Conservation (phyloP, 2,113 vertebrate genomes). For the Macrotus californicus region DNA sequence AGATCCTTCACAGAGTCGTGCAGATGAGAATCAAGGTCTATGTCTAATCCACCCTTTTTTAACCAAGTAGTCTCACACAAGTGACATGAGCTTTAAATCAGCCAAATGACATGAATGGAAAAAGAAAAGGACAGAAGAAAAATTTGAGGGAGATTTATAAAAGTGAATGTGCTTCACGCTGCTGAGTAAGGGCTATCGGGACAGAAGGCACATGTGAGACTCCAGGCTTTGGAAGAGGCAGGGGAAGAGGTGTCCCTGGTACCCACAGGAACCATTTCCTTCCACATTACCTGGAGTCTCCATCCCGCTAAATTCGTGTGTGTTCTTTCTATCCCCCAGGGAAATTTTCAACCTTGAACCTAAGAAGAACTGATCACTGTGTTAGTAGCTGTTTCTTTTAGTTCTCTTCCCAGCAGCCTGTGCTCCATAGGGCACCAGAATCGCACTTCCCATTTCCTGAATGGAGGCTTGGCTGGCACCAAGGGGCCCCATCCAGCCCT, state of each 20-base stretch:
- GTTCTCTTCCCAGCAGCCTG: background rate
- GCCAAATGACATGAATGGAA: background rate
- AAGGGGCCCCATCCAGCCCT: rapidly evolving
- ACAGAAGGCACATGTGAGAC: background rate
- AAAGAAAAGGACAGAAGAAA: background rate
- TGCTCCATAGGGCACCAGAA: background rate
- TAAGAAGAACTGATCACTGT: background rate
- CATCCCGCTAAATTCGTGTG: background rate
- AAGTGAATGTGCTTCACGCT: background rate
- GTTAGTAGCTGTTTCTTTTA: background rate
- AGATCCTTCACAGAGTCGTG: background rate
- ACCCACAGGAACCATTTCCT: background rate
- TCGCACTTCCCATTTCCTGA: background rate
- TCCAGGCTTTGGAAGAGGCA: background rate
- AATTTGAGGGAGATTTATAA: background rate
- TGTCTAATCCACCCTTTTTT: background rate
- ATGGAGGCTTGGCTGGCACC: background rate
- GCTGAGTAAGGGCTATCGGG: background rate
- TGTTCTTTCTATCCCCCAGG: background rate
- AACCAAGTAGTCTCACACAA: background rate
- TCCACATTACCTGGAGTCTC: background rate
- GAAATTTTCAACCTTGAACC: background rate
- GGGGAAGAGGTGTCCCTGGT: background rate
- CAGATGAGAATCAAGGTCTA: background rate
- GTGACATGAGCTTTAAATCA: background rate